Conservation (phyloP, 2,797 vertebrate species). For the Muscicapa comitata region DNA sequence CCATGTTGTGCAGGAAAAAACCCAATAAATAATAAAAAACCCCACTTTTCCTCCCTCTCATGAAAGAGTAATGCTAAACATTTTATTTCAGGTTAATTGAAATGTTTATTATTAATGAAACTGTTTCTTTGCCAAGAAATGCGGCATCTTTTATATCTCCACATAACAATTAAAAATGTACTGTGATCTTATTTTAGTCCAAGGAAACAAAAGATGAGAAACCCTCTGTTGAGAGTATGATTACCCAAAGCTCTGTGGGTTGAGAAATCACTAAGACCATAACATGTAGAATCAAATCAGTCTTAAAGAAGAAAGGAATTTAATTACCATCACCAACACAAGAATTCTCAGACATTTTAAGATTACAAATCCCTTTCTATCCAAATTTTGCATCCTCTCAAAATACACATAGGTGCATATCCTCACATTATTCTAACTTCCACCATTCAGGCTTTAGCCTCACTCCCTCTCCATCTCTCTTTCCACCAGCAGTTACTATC, state of each 20-base stretch:
- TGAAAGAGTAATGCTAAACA: neutral
- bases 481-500: neutral
- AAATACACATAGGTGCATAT: neutral
- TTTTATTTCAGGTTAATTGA: neutral
- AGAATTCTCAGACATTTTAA: neutral
- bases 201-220: neutral
- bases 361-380: neutral
- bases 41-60: fast-evolving
- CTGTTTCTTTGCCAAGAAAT: neutral
- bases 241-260: neutral
- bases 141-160: neutral
- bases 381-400: neutral
- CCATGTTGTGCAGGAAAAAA: too few relatives aligned
- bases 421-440: neutral
- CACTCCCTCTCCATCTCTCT: neutral
- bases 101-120: neutral
- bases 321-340: neutral
- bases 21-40: neutral
- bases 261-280: neutral
- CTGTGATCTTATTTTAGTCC: neutral
- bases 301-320: neutral
- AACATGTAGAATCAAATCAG: neutral
- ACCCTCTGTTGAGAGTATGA: fast-evolving
- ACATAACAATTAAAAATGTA: neutral
- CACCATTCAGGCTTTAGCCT: neutral